Evolutionary conservation across 2,113 vertebrate species (phyloP), one percentile per base, ranked within the genome.

Genomic region (Epinephelus moara): DNA sequence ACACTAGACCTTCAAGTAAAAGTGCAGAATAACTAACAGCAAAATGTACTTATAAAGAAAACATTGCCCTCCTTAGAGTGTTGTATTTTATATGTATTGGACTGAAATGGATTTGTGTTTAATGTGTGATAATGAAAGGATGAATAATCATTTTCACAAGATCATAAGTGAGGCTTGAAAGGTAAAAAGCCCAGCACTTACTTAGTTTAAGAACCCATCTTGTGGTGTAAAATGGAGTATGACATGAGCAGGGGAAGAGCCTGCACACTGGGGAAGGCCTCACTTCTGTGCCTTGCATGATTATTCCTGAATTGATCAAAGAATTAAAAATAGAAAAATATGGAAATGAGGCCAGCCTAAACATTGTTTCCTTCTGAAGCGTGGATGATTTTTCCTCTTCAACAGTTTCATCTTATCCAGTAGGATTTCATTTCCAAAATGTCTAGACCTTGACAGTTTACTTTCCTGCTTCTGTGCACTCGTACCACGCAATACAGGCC

Each of bases 321-420:
- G 62, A 85, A 85, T 79, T 73, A 78, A 66, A 63, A 82, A 72
- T 75, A 69, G 49, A 81, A 85, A 79, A 70, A 64, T 74, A 81
- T 90, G 83, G 42, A 89, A 84, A 84, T 77, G 33, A 83, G 37
- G 8, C 33, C 2, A 15, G 49, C 77, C 45, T 70, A 56, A 79
- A 87, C 47, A 81, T 79, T 75, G 68, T 89, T 85, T 79, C 27
- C 21, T 81, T 83, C 56, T 59, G 4, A 19, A 70, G 57, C 23
- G 1, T 37, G 23, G 61, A 47, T 25, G 68, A 10, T 72, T 75
- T 82, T 82, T 77, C n/a, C 64, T 70, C 50, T 75, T 21, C 49
- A 23, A 25, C 33, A 60, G 78, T 76, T 78, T 77, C 53, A 88
- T 84, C 56, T 72, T 53, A 72, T 85, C 47, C 21, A 52, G 57